phyloP scores from a whole-genome alignment of 2,113 vertebrate genomes.

The Cryptotis parvus region DNA sequence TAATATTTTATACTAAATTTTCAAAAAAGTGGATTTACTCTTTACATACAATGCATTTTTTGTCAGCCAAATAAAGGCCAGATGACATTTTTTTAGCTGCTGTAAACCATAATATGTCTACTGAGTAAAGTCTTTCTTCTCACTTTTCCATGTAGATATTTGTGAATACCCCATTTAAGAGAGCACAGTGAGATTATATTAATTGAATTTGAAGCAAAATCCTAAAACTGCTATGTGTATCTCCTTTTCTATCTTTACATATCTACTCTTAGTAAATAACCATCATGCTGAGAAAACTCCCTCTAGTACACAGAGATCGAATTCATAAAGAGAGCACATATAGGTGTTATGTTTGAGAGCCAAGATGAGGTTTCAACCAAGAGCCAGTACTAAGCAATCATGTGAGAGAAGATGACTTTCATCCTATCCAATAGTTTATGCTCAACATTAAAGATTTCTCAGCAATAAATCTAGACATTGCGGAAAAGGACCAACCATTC shows the following conservation, averaged over 20 bases:
- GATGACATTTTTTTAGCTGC: constrained; percentile 2
- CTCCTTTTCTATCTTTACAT: not conserved
- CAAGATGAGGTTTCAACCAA: too few species aligned
- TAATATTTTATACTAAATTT: too few species aligned
- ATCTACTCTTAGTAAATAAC: not conserved
- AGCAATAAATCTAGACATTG: not conserved
- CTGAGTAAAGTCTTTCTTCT: not conserved
- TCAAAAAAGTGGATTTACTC: not conserved
- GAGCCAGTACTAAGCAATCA: too few species aligned
- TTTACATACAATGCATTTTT: not conserved
- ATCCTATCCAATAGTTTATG: not conserved
- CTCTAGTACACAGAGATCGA: too few species aligned
- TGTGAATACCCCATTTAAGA: not conserved
- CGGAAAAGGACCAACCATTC: not conserved
- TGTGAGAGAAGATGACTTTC: too few species aligned
- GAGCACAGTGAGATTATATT: not conserved
- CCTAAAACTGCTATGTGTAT: not conserved
- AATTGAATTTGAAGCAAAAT: not conserved
- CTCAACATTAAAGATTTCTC: not conserved
- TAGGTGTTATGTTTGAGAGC: too few species aligned
- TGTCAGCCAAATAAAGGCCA: constrained; percentile 2
- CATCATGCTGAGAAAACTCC: too few species aligned
- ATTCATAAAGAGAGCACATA: too few species aligned
- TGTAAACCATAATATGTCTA: not conserved
- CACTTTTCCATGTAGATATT: not conserved